Evolutionary conservation across 2,888 invertebrate genomes (phyloP).

Genomic region (Xanthia togata): DNA sequence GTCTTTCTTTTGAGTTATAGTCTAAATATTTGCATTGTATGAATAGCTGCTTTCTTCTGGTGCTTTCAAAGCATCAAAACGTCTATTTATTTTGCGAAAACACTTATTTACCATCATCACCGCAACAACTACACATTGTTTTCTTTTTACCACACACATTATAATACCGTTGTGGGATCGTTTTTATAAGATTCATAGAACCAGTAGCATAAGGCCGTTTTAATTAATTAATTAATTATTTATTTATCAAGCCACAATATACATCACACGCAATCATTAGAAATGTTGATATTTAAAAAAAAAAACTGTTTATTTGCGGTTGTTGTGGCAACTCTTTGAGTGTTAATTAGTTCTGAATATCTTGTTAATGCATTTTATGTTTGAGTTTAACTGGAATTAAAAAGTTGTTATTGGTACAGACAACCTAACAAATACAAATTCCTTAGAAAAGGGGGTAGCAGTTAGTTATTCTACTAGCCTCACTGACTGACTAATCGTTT

Average conservation of each 20-base stretch:
- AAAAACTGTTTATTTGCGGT: slow-evolving; percentile 11
- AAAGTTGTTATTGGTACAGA: background rate
- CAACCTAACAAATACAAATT: background rate
- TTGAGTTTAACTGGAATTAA: slow-evolving; percentile 13
- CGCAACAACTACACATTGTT: slow-evolving; percentile 43
- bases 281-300: slow-evolving; percentile 24
- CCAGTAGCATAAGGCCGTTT: slow-evolving; percentile 40
- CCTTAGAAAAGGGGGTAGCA: background rate
- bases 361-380: slow-evolving; percentile 8
- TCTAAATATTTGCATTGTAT: background rate
- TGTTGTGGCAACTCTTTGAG: slow-evolving; percentile 34
- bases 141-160: slow-evolving; percentile 53
- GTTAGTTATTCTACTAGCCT: background rate
- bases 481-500: background rate
- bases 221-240: slow-evolving; percentile 61
- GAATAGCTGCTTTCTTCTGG: background rate
- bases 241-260: slow-evolving; percentile 58
- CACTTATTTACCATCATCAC: background rate
- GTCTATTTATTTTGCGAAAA: slow-evolving; percentile 5
- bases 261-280: slow-evolving; percentile 55
- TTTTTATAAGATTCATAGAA: slow-evolving; percentile 59
- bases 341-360: slow-evolving; percentile 34
- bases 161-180: slow-evolving; percentile 35
- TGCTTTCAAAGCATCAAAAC: background rate
- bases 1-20: background rate